Base-by-base conservation (phyloP, 2,113 vertebrate species). In the Narcine bancroftii region DNA sequence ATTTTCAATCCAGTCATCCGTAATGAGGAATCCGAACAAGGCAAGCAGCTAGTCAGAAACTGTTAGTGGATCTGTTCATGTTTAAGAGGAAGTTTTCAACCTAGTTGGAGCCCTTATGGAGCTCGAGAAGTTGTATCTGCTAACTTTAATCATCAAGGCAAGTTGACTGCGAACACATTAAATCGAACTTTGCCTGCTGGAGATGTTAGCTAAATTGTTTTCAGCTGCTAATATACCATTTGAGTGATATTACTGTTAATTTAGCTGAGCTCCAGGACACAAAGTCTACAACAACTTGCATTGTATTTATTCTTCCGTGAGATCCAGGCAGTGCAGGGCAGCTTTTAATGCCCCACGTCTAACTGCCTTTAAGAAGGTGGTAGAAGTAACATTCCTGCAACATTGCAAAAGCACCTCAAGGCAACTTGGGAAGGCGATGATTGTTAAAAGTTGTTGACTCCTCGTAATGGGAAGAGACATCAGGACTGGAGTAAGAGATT, bases 1-100 rank as follows among this genome's bases (percentile, higher is more conserved):
- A 87, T 60, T 42, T 87, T 60, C 15, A 87, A 60, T 87, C 81
- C 6, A 7, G 36, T n/a, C 15, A 17, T 60, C n/a, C 56, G 36
- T 87, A 33, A 60, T 87, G 81, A 87, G 36, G n/a, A 60, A 87
- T 87, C 81, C n/a, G 60, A 63, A 87, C 50, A 60, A 87, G 45
- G 15, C 53, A 87, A 87, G 19, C 81, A 87, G 53, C 81, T n/a
- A 60, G 81, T 60, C 53, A 60, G 33, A 63, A 21, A 6, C 29
- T 63, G 60, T 87, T 87, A 60, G 53, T 60, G 53, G 53, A 17
- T 60, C 81, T 87, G 33, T 36, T 60, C 53, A 36, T 60, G 81
- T 60, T 87, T 36, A 2, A 36, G 81, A 63, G 81, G n/a, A 56
- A 87, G 81, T 63, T 6, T 17, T 63, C 81, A 87, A 60, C 17